A percentile compares a stretch with the other conserved stretches of the same genome.
Conservation (phyloP, 2,113 vertebrate genomes). For the Limanda limanda region DNA sequence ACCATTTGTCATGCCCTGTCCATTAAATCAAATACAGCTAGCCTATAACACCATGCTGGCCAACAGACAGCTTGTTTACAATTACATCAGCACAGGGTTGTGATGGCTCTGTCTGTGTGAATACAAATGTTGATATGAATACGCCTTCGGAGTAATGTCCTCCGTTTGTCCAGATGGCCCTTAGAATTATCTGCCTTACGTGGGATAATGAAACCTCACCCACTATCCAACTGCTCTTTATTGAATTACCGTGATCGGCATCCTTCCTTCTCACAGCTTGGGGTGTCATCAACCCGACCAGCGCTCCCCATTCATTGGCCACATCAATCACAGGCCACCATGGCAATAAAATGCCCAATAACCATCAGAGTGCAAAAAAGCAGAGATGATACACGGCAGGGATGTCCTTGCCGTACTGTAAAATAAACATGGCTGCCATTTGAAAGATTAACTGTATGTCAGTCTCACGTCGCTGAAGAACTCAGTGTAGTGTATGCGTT, state of each 20-base stretch:
- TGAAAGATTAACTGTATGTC: conserved; percentile 37
- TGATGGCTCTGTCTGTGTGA: conserved; percentile 17
- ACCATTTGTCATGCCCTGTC: neutral
- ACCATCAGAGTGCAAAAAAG: conserved; percentile 52
- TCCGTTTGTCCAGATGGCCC: conserved; percentile 63
- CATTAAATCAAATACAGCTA: conserved; percentile 9
- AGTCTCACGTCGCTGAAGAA: conserved; percentile 9
- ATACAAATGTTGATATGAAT: conserved; percentile 51
- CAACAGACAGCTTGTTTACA: conserved; percentile 34
- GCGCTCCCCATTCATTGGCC: conserved; percentile 36
- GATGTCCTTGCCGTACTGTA: conserved; percentile 26
- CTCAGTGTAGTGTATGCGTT: conserved; percentile 11
- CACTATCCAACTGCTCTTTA: conserved; percentile 66
- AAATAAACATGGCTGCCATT: conserved; percentile 42
- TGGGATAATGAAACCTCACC: conserved; percentile 77
- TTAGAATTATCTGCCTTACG: conserved; percentile 63
- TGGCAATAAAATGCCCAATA: conserved; percentile 68
- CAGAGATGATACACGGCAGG: conserved; percentile 34
- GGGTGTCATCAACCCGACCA: conserved; percentile 57
- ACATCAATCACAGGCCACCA: conserved; percentile 70
- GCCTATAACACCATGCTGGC: conserved; percentile 1
- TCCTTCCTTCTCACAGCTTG: conserved; percentile 58
- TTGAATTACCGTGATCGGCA: conserved; percentile 75
- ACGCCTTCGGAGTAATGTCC: conserved; percentile 50
- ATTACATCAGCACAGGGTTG: conserved; percentile 13